phyloP scores from a whole-genome alignment of 2,888 invertebrate species.

The Agrotis exclamationis region DNA sequence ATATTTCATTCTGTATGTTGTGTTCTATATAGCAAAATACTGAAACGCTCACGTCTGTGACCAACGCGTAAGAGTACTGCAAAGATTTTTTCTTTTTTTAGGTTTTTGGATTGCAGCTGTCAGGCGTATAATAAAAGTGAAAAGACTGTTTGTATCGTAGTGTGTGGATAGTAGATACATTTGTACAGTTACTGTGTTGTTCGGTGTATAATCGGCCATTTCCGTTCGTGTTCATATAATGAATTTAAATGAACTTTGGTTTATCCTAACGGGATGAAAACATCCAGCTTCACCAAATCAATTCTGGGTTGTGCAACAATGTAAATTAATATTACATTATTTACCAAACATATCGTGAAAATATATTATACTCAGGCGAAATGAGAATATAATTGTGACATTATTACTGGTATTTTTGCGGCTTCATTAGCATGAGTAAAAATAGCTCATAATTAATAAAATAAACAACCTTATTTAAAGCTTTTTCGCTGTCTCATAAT shows the following conservation, averaged over 20 bases:
- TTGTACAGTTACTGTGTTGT: background rate
- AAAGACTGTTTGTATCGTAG: too few relatives aligned
- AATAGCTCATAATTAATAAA: background rate
- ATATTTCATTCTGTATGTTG: too few relatives aligned
- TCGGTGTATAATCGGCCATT: background rate
- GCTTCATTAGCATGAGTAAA: slow-evolving; percentile 2
- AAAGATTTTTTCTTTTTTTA: too few relatives aligned
- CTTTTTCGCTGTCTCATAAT: background rate
- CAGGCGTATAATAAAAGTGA: too few relatives aligned
- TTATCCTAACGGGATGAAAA: slow-evolving; percentile 19
- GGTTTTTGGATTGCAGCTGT: too few relatives aligned
- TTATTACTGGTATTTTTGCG: slow-evolving; percentile 6
- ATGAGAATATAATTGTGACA: background rate
- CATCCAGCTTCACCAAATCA: slow-evolving; percentile 2
- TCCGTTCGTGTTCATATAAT: slow-evolving; percentile 6
- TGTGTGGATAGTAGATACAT: background rate
- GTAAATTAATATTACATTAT: slow-evolving; percentile 22
- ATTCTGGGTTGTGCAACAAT: slow-evolving; percentile 3
- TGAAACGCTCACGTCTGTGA: too few relatives aligned
- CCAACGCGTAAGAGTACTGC: too few relatives aligned
- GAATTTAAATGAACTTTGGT: slow-evolving; percentile 32
- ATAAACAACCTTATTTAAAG: background rate
- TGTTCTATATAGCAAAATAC: too few relatives aligned
- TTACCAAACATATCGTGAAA: slow-evolving; percentile 12
- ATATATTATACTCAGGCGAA: background rate